Evolutionary conservation across 2,113 vertebrate species (phyloP).

Genomic region (Myxocyprinus asiaticus): DNA sequence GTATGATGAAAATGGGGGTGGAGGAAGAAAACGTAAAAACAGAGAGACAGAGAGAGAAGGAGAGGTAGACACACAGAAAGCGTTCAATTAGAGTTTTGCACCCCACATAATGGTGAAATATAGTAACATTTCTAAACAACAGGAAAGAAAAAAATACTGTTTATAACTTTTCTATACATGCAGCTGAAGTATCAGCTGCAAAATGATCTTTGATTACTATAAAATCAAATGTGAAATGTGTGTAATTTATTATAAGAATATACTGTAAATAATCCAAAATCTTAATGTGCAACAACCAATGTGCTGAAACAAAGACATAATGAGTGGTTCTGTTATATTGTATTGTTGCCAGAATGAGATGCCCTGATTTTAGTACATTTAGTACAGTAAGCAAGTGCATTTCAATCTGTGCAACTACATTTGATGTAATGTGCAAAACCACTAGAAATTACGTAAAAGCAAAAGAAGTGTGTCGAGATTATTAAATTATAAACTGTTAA

Average conservation of each 20-base stretch:
- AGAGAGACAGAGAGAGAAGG: slow-evolving; percentile 27
- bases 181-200: neutral
- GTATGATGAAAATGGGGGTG: slow-evolving; percentile 56
- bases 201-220: neutral
- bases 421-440: too few relatives aligned
- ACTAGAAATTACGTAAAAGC: neutral
- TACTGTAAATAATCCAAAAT: neutral
- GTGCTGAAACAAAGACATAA: neutral
- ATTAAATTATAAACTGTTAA: neutral
- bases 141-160: neutral
- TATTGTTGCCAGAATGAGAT: neutral
- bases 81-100: slow-evolving; percentile 62
- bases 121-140: neutral
- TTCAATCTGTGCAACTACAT: neutral
- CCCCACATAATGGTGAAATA: neutral
- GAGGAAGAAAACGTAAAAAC: slow-evolving; percentile 41
- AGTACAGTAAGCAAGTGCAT: neutral
- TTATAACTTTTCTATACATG: neutral
- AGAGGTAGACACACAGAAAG: slow-evolving; percentile 60
- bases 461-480: neutral
- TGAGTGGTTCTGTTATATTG: neutral
- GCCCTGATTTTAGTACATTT: too few relatives aligned
- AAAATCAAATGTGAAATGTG: neutral
- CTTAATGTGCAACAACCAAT: neutral
- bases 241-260: neutral